Evolutionary conservation across 2,113 vertebrate species (phyloP).

Genomic region (Pungitius pungitius): DNA sequence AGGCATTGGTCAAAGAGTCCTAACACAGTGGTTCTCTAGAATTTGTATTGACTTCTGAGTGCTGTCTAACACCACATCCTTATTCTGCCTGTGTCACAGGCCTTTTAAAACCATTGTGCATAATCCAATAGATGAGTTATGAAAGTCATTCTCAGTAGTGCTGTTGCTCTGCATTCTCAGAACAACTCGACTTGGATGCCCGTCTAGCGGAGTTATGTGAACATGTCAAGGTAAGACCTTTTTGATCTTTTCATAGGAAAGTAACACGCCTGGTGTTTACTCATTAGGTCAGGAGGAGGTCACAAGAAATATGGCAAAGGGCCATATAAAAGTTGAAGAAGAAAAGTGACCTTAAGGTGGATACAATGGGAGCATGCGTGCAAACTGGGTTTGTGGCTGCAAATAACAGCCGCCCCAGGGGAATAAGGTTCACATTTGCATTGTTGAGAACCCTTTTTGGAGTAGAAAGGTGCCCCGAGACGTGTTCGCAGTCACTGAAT

Average conservation of each 20-base stretch:
- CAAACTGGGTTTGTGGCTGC: neutral
- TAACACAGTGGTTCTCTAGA: slow-evolving; percentile 24
- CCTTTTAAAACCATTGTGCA: slow-evolving; percentile 31
- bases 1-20: slow-evolving; percentile 10
- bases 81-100: slow-evolving; percentile 18
- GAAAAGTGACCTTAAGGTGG: no score
- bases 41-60: slow-evolving; percentile 21
- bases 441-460: neutral
- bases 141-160: slow-evolving; percentile 18
- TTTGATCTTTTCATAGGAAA: neutral
- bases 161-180: slow-evolving; percentile 79
- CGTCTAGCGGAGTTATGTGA: slow-evolving; percentile 93
- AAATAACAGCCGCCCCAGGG: neutral
- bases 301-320: neutral
- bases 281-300: neutral
- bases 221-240: slow-evolving; percentile 90
- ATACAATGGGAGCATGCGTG: neutral
- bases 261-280: neutral
- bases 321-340: neutral
- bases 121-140: slow-evolving; percentile 29
- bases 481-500: slow-evolving; percentile 3
- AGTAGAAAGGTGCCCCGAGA: neutral
- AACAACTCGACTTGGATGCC: slow-evolving; percentile 93
- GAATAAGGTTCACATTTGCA: neutral
- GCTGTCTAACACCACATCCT: slow-evolving; percentile 30